Conservation (phyloP, 2,113 vertebrate species). For the Pterocles orientalis region DNA sequence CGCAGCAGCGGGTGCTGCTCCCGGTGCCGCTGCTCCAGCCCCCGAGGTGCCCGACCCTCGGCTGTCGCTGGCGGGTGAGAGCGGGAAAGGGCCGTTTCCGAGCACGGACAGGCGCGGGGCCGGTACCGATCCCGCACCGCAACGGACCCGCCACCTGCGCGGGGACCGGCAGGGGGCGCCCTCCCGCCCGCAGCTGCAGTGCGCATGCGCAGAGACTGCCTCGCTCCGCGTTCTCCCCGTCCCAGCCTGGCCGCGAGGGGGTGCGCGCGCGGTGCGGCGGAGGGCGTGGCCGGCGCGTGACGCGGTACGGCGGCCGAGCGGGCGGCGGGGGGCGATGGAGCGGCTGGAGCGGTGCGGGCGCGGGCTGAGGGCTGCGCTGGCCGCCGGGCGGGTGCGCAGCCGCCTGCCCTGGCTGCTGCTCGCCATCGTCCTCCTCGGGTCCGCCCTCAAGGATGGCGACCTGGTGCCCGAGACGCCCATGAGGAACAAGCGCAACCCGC, state of each 20-base stretch:
- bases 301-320: not conserved
- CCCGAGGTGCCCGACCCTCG: no score
- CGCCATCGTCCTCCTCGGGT: conserved; percentile 76
- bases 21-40: no score
- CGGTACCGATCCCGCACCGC: no score
- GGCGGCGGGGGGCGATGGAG: not conserved
- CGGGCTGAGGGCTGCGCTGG: conserved; percentile 10
- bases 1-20: no score
- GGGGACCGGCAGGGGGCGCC: not conserved
- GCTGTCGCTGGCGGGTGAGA: no score
- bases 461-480: conserved; percentile 79
- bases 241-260: not conserved
- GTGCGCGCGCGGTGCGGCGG: not conserved
- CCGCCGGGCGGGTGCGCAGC: conserved; percentile 13
- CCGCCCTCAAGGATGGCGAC: conserved; percentile 77
- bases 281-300: not conserved
- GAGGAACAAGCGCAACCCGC: conserved; percentile 83
- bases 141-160: not conserved
- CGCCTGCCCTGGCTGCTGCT: conserved; percentile 76
- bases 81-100: no score
- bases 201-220: not conserved
- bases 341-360: not conserved
- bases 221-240: not conserved
- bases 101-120: no score
- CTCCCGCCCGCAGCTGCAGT: not conserved